Base-by-base conservation (phyloP, 2,888 invertebrate genomes). In the Psylliodes chrysocephalus region DNA sequence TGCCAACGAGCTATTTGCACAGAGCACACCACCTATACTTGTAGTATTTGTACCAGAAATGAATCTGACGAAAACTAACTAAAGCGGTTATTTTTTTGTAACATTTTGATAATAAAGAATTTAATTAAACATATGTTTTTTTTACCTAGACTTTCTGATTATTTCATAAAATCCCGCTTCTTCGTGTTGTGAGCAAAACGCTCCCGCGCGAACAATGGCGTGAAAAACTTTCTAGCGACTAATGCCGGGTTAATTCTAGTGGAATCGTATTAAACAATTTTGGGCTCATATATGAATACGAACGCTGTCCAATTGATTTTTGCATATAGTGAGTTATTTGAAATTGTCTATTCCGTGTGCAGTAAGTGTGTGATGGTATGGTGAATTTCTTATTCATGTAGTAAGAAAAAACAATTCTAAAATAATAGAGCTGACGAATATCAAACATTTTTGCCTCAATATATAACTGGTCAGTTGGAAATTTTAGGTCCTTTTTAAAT, bases 1-100 rank as follows among this genome's bases (percentile, higher is more conserved):
- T 44, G 44, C 19, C 18, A 44, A 44, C 44, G 18, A 8, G 33
- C 44, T 44, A 44, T 44, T 44, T 33, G 44, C 44, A 44, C 44
- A 44, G 44, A 44, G 12, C 10, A 44, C 18, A 44, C 44, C 44
- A 18, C 44, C 17, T 44, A 44, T 19, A 44, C 44, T 18, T 44
- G 19, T 33, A 8, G 33, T 33, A 33, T 33, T 33, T 33, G 33
- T 10, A 10, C 33, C 10, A n/a, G 33, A 33, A 10, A 44, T 19
- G 44, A 10, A 44, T 19, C 8, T 18, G 10, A 44, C 10, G 44
- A 44, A 44, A 6, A 44, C 44, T 44, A 44, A 18, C 18, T n/a
- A 44, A 44, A 19, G 7, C 7, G 40, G 25, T 25, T 25, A 7
- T 5, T 5, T 25, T 25, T 10, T 10, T 44, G 17, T 18, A 18